Percentiles rank a stretch among this genome's conserved stretches.
Evolutionary conservation across 2,113 vertebrate genomes (phyloP).

Genomic region (Podilymbus podiceps): DNA sequence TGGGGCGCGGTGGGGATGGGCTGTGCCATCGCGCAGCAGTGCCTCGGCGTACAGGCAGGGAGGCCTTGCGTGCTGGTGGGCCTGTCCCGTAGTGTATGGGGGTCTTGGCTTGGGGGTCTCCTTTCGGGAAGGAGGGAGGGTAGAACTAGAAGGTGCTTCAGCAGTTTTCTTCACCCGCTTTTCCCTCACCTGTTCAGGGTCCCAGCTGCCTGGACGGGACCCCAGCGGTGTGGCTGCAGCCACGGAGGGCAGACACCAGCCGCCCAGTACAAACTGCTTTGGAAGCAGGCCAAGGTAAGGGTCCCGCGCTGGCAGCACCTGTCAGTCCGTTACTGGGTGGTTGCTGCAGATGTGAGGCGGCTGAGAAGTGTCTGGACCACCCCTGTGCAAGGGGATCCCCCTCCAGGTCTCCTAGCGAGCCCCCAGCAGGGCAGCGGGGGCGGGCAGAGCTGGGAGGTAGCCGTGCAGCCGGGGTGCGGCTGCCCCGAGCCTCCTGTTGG

Average conservation of each 20-base stretch:
- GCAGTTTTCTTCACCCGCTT: background rate
- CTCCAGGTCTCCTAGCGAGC: background rate
- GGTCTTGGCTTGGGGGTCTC: background rate
- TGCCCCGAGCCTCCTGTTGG: background rate
- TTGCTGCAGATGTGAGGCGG: background rate
- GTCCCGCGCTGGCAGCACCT: rapidly evolving
- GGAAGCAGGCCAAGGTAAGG: constrained; percentile 74
- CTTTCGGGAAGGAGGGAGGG: background rate
- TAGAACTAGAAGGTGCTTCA: background rate
- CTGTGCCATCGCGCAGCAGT: background rate
- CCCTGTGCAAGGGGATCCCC: background rate
- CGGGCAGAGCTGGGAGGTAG: background rate
- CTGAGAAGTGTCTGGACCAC: background rate
- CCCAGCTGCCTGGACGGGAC: constrained; percentile 65
- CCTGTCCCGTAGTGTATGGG: background rate
- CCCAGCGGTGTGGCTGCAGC: background rate
- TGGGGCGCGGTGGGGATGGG: rapidly evolving
- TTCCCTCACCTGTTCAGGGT: constrained; percentile 39
- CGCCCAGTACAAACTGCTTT: constrained; percentile 72
- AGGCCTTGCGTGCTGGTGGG: background rate
- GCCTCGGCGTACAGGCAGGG: no score
- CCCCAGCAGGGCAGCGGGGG: background rate
- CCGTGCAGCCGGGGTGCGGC: rapidly evolving
- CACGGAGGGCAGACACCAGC: constrained; percentile 54
- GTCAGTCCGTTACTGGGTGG: background rate